phyloP scores from a whole-genome alignment of 1,140 invertebrate genomes.

The Melitaea cinxia region DNA sequence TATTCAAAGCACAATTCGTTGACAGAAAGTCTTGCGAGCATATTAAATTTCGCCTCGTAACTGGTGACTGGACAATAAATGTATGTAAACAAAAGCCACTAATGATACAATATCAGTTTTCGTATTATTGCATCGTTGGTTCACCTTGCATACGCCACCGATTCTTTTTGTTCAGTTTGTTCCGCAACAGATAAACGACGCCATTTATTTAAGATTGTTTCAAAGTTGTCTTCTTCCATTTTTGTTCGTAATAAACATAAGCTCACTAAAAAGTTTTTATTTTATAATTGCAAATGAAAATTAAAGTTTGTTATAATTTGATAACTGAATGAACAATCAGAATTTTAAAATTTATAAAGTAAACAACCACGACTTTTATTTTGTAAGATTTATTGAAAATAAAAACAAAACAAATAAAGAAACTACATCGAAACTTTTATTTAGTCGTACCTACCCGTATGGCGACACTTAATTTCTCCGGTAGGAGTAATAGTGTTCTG shows the following conservation, averaged over 20 bases:
- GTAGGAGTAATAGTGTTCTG: too few species aligned
- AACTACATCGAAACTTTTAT: too few species aligned
- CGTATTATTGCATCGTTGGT: constrained; percentile 35
- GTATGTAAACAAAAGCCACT: constrained; percentile 45
- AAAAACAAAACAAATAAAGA: too few species aligned
- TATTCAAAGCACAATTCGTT: background rate
- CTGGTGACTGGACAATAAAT: constrained; percentile 15
- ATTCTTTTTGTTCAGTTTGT: constrained; percentile 49
- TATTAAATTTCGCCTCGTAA: constrained; percentile 43
- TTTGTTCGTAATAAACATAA: constrained; percentile 49
- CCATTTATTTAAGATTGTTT: constrained; percentile 69
- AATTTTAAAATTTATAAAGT: too few species aligned
- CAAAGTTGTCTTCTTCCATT: constrained; percentile 73
- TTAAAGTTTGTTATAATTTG: background rate
- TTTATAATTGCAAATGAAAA: constrained; percentile 24
- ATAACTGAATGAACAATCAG: background rate
- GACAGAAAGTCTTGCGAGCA: constrained; percentile 7
- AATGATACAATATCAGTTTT: constrained; percentile 27
- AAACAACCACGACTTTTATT: too few species aligned
- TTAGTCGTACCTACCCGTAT: too few species aligned
- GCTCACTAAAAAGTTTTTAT: constrained; percentile 58
- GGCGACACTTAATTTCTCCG: too few species aligned
- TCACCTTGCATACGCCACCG: constrained; percentile 57
- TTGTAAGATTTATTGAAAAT: too few species aligned
- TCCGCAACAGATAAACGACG: constrained; percentile 61